Evolutionary conservation across 2,888 invertebrate species (phyloP).

Genomic region (Microchrysa polita): DNA sequence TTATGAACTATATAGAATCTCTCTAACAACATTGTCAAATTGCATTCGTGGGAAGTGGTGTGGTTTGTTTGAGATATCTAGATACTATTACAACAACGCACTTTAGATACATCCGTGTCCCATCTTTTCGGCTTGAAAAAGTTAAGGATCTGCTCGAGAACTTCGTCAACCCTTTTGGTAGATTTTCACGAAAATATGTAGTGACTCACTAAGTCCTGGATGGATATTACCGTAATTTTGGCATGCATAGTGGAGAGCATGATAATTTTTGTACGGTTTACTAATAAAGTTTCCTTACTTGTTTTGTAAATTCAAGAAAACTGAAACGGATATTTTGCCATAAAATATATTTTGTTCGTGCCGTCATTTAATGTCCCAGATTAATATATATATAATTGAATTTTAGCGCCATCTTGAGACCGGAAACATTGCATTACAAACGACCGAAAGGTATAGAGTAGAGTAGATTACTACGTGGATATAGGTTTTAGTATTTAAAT

Average conservation of each 20-base stretch:
- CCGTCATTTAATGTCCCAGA: too few relatives aligned
- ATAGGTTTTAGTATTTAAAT: too few relatives aligned
- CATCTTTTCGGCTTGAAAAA: not conserved
- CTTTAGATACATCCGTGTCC: too few relatives aligned
- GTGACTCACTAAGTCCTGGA: not conserved
- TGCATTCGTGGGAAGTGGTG: not conserved
- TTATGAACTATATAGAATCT: not conserved
- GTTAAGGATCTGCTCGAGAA: not conserved
- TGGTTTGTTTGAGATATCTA: not conserved
- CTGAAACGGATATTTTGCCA: too few relatives aligned
- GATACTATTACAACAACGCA: not conserved
- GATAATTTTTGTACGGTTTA: not conserved
- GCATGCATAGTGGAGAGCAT: not conserved
- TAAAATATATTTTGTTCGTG: too few relatives aligned
- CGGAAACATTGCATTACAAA: too few relatives aligned
- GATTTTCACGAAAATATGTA: not conserved
- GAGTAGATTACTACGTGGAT: too few relatives aligned
- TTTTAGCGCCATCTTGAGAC: too few relatives aligned
- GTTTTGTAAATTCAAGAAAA: not conserved
- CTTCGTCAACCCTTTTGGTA: not conserved
- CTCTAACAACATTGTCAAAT: conserved; percentile 2
- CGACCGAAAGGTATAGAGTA: too few relatives aligned
- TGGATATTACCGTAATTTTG: not conserved
- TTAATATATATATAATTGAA: too few relatives aligned
- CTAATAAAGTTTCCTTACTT: not conserved